Conservation (phyloP, 1,140 invertebrate genomes). For the Pseudomyrmex cubaensis region DNA sequence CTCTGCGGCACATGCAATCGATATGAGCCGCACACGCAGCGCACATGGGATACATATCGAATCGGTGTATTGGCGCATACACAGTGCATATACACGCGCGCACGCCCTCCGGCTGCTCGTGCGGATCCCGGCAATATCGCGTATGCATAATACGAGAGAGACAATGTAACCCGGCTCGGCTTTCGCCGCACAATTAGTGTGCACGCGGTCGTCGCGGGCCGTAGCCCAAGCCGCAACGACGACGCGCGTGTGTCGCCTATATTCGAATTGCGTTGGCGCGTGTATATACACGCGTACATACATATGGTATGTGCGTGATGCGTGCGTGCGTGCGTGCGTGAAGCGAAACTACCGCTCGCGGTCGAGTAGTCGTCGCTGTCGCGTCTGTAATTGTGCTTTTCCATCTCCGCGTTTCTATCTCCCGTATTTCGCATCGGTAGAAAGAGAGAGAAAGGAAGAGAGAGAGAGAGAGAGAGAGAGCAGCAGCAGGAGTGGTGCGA, state of each 20-base stretch:
- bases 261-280: conserved; percentile 73
- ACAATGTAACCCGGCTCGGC: conserved; percentile 73
- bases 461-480: not conserved
- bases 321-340: not conserved
- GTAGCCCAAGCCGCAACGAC: conserved; percentile 53
- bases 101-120: conserved; percentile 9
- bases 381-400: conserved; percentile 74
- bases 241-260: conserved; percentile 63
- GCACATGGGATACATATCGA: conserved; percentile 25
- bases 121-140: conserved; percentile 65
- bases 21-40: conserved; percentile 34
- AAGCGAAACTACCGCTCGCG: conserved; percentile 38
- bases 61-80: conserved; percentile 20
- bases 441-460: not conserved
- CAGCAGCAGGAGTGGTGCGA: not conserved
- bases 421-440: conserved; percentile 35
- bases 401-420: conserved; percentile 65
- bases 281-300: conserved; percentile 53
- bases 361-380: conserved; percentile 56
- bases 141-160: conserved; percentile 65
- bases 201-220: conserved; percentile 67
- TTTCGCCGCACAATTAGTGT: conserved; percentile 77
- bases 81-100: not conserved
- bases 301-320: not conserved
- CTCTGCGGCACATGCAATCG: conserved; percentile 4